Base-by-base conservation (phyloP, 2,888 invertebrate species). In the Cryptosula pallasiana region DNA sequence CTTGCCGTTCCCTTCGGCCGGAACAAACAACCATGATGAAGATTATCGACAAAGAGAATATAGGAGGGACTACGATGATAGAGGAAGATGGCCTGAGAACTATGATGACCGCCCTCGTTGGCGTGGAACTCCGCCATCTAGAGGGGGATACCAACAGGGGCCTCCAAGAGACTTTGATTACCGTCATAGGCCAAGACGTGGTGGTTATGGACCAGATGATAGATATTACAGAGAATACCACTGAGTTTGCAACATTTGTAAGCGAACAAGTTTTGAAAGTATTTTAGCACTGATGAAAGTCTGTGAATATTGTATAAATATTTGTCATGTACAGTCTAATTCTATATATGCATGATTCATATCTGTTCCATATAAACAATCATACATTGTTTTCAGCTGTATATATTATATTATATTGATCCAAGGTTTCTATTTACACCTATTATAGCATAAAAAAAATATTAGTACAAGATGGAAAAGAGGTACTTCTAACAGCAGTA, bases 261-360 rank as follows among this genome's bases (percentile, higher is more conserved):
- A 13, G 45, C 20, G 20, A 13, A 13, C 45, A 45, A 13, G 20
- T 45, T 45, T 45, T 45, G 20, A 13, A 5, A 45, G 45, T 5
- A 20, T 45, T 45, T 45, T 45, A 45, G 45, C 20, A 45, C 20
- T 45, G 45, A 20, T 45, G 45, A 45, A 27, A 29, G 25, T 3
- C 27, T 63, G 63, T 63, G 13, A 63, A 63, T 63, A 63, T 63
- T 63, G 63, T 63, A 63, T 13, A 63, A n/a, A 63, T 63, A 63
- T 63, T 63, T 13, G 9, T 13, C 5, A 45, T 45, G 45, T 45
- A 45, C 45, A 45, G 45, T n/a, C n/a, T n/a, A n/a, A n/a, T n/a
- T n/a, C n/a, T n/a, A n/a, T n/a, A n/a, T n/a, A n/a, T n/a, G n/a
- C n/a, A n/a, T n/a, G n/a, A n/a, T n/a, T n/a, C n/a, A n/a, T n/a